Evolutionary conservation across 2,888 invertebrate species (phyloP).

Genomic region (Melieria omissa): DNA sequence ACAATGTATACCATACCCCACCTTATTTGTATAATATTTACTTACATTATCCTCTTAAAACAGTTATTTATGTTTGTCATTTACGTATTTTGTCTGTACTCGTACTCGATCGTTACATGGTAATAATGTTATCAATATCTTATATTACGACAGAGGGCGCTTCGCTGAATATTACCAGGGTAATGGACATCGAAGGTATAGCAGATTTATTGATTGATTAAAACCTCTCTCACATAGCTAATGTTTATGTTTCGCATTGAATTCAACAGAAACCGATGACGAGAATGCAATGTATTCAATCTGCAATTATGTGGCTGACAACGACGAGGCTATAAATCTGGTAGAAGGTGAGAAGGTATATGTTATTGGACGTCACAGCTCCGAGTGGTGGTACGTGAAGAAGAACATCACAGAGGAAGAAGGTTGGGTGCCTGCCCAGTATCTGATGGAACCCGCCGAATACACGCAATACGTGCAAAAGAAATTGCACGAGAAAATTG

Average conservation of each 20-base stretch:
- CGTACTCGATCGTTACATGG: neutral
- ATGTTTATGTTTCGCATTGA: too few relatives aligned
- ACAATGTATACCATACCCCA: neutral
- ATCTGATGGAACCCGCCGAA: conserved; percentile 83
- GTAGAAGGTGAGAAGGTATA: conserved; percentile 92
- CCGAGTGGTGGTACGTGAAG: conserved; percentile 93
- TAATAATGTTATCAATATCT: conserved; percentile 9
- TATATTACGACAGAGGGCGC: conserved; percentile 73
- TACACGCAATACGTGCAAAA: conserved; percentile 87
- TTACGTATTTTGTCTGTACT: conserved; percentile 19
- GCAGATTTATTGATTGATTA: conserved; percentile 43
- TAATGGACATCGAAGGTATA: conserved; percentile 72
- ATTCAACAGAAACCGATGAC: conserved; percentile 66
- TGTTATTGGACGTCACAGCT: conserved; percentile 83
- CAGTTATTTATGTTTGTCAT: conserved; percentile 17
- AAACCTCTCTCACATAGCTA: neutral
- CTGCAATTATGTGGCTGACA: conserved; percentile 86
- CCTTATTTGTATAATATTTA: too few relatives aligned
- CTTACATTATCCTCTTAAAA: neutral
- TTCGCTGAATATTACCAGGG: conserved; percentile 76
- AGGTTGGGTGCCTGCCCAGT: conserved; percentile 93
- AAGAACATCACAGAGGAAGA: conserved; percentile 91
- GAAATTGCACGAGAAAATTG: conserved; percentile 90
- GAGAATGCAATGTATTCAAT: conserved; percentile 86
- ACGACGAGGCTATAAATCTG: conserved; percentile 86